Evolutionary conservation across 2,797 vertebrate genomes (phyloP), one percentile per base, ranked within the genome.

Genomic region (Babyrousa celebensis): DNA sequence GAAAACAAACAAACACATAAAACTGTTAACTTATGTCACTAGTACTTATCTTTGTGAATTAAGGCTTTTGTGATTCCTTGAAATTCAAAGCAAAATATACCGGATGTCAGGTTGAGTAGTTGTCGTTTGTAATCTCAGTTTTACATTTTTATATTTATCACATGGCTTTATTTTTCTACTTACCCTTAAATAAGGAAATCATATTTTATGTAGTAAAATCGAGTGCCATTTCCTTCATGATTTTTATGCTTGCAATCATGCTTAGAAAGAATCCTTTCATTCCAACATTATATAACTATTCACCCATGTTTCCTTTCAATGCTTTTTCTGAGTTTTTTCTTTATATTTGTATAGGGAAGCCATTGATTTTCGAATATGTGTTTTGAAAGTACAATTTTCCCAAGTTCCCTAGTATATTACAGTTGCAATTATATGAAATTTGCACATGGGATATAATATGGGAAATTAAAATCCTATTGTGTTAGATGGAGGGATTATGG

Each of bases 231-330:
- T 32, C 12, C 6, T 70, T 63, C 18, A 7, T 82, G 20, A 12
- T 67, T 80, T 95, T 75, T 85, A 86, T 23, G 7, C 21, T 62
- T 52, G 52, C n/a, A n/a, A 1, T 75, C 25, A 86, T 74, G 25
- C 27, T 89, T 80, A 74, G 72, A 84, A 93, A 86, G 18, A 65
- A 68, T 83, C 6, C n/a, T 78, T 40, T 91, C 15, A 87, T 43
- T 17, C 12, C 29, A n/a, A 27, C 25, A 63, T 63, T 36, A 83
- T 56, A 29, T 86, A 60, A 52, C 7, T 68, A 52, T 90, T 89
- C 21, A 80, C 43, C 1, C 25, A 89, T 89, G 63, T 89, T 89
- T 85, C 54, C 63, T 83, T 94, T 84, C n/a, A 80, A 21, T 93
- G 12, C 11, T 70, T 77, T 93, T 77, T 14, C 17, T 83, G 20